These are phyloP conservation scores for Cephonodes hylas DNA, from an alignment of 2,888 invertebrate species.

Conservation along the genomic window DNA sequence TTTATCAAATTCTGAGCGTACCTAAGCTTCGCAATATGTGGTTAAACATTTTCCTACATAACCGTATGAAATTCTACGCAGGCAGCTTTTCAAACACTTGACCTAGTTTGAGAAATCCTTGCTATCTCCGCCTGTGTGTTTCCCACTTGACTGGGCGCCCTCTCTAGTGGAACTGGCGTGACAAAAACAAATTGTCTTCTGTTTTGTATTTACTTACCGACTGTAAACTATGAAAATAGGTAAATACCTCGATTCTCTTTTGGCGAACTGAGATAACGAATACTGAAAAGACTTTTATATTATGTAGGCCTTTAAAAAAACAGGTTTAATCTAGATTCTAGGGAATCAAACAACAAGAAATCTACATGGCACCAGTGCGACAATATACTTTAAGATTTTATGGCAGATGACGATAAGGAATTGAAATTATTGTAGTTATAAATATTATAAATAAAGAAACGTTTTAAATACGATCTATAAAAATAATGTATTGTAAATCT, in stretches of 20 bases:
- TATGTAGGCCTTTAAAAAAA: too few relatives aligned
- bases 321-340: too few relatives aligned
- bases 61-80: neutral
- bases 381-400: too few relatives aligned
- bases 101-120: neutral
- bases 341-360: too few relatives aligned
- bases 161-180: neutral
- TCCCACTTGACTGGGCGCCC: neutral
- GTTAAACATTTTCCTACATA: neutral
- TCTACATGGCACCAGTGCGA: too few relatives aligned
- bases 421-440: too few relatives aligned
- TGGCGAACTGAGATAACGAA: too few relatives aligned
- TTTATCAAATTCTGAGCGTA: neutral
- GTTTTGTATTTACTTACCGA: neutral
- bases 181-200: neutral
- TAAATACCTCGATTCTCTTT: neutral
- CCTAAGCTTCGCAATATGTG: neutral
- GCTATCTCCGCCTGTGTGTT: neutral
- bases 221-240: neutral
- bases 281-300: too few relatives aligned
- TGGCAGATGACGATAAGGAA: too few relatives aligned
- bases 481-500: too few relatives aligned
- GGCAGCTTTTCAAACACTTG: neutral
- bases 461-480: too few relatives aligned
- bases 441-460: too few relatives aligned